A percentile compares a stretch with the other conserved stretches of the same genome.
Evolutionary conservation across 2,888 invertebrate genomes (phyloP).

Genomic region (Kryphioiulus occultus): DNA sequence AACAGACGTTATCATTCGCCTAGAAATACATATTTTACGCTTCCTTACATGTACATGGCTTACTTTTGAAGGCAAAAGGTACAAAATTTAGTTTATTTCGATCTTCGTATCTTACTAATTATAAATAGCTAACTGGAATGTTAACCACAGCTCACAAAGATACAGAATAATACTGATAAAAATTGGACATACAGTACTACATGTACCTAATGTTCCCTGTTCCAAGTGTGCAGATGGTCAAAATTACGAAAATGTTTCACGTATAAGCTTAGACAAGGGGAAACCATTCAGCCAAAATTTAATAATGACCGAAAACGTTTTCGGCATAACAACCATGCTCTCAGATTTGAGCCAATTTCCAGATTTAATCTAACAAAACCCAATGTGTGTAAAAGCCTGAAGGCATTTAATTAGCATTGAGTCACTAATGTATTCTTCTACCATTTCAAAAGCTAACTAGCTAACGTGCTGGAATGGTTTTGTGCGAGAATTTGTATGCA

Average conservation of each 20-base stretch:
- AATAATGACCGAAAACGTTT: no score
- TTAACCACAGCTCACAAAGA: no score
- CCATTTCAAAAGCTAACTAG: neutral
- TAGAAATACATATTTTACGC: neutral
- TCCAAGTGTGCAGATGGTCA: no score
- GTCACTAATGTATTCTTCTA: neutral
- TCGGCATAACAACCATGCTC: neutral
- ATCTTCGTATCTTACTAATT: neutral
- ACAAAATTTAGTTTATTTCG: neutral
- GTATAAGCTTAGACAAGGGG: no score
- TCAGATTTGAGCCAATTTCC: neutral
- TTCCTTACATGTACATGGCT: no score
- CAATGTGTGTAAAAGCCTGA: neutral
- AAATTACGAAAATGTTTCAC: no score
- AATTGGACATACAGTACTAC: no score
- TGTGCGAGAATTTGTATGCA: neutral
- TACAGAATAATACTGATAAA: no score
- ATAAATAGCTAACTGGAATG: no score
- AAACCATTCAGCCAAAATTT: no score
- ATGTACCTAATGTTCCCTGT: no score
- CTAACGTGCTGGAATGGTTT: neutral
- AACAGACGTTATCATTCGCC: neutral
- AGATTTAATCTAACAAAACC: neutral
- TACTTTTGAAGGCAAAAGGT: neutral
- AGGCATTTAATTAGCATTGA: neutral